A percentile compares a stretch with the other conserved stretches of the same genome.
These are phyloP conservation scores for Bimastos eiseni DNA, from an alignment of 2,888 invertebrate genomes.

Conservation along the genomic window DNA sequence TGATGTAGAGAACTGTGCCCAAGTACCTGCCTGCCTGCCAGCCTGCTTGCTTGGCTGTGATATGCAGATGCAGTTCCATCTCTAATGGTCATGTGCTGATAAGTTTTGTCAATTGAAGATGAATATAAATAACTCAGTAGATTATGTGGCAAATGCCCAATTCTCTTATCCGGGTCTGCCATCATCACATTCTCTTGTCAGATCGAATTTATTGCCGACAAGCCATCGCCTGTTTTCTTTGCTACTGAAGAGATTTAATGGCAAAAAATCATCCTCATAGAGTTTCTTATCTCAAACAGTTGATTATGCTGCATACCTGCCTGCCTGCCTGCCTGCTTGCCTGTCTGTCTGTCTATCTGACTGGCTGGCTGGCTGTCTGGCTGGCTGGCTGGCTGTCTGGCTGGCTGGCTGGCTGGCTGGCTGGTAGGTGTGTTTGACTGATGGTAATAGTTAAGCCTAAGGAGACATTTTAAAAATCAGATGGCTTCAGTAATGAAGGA, in stretches of 20 bases:
- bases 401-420: too few species aligned
- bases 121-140: not conserved
- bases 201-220: not conserved
- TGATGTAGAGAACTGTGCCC: not conserved
- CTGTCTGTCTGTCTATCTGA: too few species aligned
- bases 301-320: not conserved
- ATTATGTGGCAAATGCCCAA: not conserved
- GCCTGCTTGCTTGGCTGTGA: constrained; percentile 3
- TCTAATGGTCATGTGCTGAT: constrained; percentile 1
- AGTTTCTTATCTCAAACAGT: not conserved
- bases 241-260: not conserved
- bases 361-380: too few species aligned
- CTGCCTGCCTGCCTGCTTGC: too few species aligned
- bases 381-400: too few species aligned
- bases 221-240: not conserved
- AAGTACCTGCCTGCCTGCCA: constrained; percentile 18
- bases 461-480: not conserved
- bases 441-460: not conserved
- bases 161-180: not conserved
- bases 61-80: not conserved
- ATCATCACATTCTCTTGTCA: not conserved
- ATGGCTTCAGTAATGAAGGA: not conserved
- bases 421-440: not conserved
- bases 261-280: not conserved
- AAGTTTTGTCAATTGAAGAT: constrained; percentile 13